Conservation (phyloP, 2,113 vertebrate genomes). For the Dinomys branickii region DNA sequence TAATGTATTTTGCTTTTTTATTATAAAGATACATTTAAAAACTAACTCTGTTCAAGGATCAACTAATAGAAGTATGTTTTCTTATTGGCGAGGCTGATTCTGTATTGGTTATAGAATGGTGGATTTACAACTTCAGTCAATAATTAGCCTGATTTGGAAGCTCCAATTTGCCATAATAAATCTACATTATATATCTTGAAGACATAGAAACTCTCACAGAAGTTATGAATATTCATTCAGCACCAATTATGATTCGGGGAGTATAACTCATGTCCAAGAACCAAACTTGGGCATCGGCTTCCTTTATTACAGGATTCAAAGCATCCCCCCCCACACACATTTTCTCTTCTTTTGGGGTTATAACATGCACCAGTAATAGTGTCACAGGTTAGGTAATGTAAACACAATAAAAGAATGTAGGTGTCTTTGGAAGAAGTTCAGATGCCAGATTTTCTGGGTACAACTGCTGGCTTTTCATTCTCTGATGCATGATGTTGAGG, state of each 20-base stretch:
- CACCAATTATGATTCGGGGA: not conserved
- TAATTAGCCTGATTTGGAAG: not conserved
- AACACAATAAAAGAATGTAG: not conserved
- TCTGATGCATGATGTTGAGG: not conserved
- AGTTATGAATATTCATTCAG: not conserved
- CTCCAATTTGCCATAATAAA: not conserved
- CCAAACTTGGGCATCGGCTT: not conserved
- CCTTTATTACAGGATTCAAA: not conserved
- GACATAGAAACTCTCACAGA: not conserved
- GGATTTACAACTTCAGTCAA: not conserved
- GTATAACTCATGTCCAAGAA: not conserved
- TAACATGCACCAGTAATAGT: rapidly evolving
- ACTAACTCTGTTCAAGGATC: not conserved
- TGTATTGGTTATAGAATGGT: not conserved
- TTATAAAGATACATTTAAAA: not conserved
- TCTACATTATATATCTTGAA: not conserved
- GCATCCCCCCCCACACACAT: not conserved
- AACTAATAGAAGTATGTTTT: not conserved
- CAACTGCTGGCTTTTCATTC: not conserved
- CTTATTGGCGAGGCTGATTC: not conserved
- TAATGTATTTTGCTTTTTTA: constrained; percentile 17
- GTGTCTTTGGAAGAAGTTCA: not conserved
- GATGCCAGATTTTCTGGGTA: not conserved
- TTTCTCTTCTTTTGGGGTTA: not conserved
- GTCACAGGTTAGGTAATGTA: rapidly evolving